These are phyloP conservation scores for Prosapia bicincta DNA, from an alignment of 2,888 invertebrate genomes.

Conservation along the genomic window DNA sequence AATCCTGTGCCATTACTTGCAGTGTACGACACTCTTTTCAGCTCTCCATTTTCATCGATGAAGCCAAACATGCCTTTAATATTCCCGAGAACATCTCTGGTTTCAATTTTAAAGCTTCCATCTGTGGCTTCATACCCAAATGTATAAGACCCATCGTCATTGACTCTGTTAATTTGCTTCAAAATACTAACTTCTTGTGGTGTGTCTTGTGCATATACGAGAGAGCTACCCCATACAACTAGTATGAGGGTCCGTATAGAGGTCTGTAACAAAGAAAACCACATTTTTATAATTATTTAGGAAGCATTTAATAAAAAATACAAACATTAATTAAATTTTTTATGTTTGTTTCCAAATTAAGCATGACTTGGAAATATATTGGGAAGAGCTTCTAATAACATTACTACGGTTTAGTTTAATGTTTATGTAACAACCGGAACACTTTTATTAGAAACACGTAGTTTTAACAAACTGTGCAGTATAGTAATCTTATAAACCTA, in stretches of 20 bases:
- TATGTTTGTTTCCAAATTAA: too few relatives aligned
- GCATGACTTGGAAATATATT: too few relatives aligned
- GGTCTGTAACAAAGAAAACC: not conserved
- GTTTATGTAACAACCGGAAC: too few relatives aligned
- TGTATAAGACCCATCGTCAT: conserved; percentile 80
- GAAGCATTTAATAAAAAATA: not conserved
- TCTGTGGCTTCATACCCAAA: conserved; percentile 83
- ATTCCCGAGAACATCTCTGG: conserved; percentile 71
- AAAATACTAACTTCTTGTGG: conserved; percentile 61
- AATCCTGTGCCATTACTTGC: conserved; percentile 51
- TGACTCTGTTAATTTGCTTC: conserved; percentile 75
- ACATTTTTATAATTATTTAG: not conserved
- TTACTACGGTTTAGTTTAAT: too few relatives aligned
- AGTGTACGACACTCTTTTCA: conserved; percentile 74
- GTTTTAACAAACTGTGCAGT: too few relatives aligned
- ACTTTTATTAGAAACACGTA: too few relatives aligned
- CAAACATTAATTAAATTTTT: too few relatives aligned
- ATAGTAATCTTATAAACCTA: too few relatives aligned
- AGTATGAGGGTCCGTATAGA: not conserved
- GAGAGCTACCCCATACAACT: not conserved
- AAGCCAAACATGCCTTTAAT: conserved; percentile 83
- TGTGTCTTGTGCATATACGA: not conserved
- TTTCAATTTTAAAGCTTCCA: conserved; percentile 82
- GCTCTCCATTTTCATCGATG: conserved; percentile 70
- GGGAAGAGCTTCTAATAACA: too few relatives aligned